Evolutionary conservation across 2,797 vertebrate species (phyloP).

Genomic region (Sitta carolinensis): DNA sequence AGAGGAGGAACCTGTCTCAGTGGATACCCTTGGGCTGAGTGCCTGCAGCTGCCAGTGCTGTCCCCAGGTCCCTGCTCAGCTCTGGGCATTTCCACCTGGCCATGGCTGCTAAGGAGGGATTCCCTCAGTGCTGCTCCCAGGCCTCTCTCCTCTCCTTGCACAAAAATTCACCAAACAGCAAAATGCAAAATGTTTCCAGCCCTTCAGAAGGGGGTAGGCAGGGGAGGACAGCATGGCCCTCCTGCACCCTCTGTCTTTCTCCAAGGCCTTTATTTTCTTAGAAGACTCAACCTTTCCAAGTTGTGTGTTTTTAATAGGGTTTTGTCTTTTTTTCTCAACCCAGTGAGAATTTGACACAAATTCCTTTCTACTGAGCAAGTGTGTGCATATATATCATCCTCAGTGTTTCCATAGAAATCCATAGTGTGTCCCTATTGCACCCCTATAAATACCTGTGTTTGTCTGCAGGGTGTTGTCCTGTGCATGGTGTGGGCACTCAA

Average conservation of each 20-base stretch:
- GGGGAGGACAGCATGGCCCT: neutral
- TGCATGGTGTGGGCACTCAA: slow-evolving; percentile 57
- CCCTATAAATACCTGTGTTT: slow-evolving; percentile 45
- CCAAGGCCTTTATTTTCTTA: neutral
- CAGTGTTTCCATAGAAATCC: neutral
- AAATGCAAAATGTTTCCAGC: neutral
- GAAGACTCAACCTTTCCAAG: neutral
- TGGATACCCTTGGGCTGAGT: neutral
- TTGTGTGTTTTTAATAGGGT: neutral
- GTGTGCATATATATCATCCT: neutral
- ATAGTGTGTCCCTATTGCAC: neutral
- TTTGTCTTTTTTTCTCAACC: neutral
- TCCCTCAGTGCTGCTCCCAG: accelerated
- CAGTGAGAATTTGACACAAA: neutral
- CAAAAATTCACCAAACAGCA: neutral
- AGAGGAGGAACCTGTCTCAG: accelerated
- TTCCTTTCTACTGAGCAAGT: neutral
- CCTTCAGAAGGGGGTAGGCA: neutral
- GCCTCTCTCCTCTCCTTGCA: neutral
- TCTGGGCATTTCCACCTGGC: neutral
- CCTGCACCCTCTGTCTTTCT: neutral
- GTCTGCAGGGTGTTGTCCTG: slow-evolving; percentile 46
- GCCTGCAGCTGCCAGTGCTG: neutral
- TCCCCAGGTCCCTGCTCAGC: neutral
- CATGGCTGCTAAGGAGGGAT: neutral